Evolutionary conservation across 2,888 invertebrate species (phyloP), one percentile per base, ranked within the genome.

Genomic region (Athetis lepigone): DNA sequence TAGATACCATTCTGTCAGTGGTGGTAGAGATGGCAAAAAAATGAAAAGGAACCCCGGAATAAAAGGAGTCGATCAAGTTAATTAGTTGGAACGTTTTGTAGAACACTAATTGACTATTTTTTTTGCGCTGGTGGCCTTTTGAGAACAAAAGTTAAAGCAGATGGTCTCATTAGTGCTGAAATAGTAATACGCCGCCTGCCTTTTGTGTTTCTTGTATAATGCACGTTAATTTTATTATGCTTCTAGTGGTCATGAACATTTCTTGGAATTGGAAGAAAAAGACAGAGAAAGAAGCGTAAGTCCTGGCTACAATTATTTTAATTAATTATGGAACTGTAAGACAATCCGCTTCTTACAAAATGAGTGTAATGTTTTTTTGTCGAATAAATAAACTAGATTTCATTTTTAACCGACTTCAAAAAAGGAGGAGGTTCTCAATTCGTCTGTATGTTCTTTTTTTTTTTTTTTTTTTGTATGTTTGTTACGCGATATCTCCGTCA

Each of bases 101-200:
- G 88, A 86, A 87, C 90, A 89, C 91, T 92, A 93, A 92, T 93
- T 92, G 91, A 87, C 83, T 82, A 85, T 90, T 91, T 92, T 91
- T 92, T 88, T 91, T 90, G 85, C 79, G 72, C 81, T 79, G 82
- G 83, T 82, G 84, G 84, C 86, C 86, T 88, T 91, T 90, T 85
- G 83, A 85, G 81, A 85, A 88, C 88, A 85, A 85, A 90, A 89
- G 90, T 91, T 88, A 88, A 89, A 88, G 88, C 87, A 86, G 88
- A 89, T 87, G 85, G 84, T 76, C 85, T 91, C 89, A 88, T 91
- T 90, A 90, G 88, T 83, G 82, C 72, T 66, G 77, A 65, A 81
- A 84, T 81, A 82, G 83, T 85, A 83, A 83, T 82, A 77, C 72
- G 71, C 69, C 70, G 69, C 76, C 77, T 65, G 70, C 61, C 68